Evolutionary conservation across 2,888 invertebrate genomes (phyloP), one percentile per base, ranked within the genome.

Genomic region (Lycaena phlaeas): DNA sequence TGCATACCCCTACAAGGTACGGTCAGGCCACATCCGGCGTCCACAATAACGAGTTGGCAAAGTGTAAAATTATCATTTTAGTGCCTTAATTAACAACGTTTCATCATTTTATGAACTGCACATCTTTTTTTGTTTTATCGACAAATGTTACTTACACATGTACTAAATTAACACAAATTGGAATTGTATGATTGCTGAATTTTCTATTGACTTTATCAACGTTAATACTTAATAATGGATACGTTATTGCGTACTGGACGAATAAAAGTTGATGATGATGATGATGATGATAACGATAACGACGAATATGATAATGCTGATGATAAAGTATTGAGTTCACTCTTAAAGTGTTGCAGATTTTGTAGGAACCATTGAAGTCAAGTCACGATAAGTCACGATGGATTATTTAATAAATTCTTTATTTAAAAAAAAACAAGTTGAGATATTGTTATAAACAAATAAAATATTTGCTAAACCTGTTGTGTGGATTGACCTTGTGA

Each of bases 11-110:
- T 34, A 34, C 34, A 34, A 10, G 34, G 34, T 11, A 22, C 34
- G 30, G 14, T 15, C 22, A 6, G 18, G 22, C 34, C 34, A 34
- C 34, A 22, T 34, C 34, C 34, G 34, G 22, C 22, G 31, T 17
- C 3, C 15, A 17, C 22, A 17, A 12, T 34, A 34, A 34, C 34
- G 34, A 34, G 34, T 18, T 18, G 10, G 34, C 17, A 34, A 34
- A 34, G 18, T 34, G 34, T 34, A 22, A 34, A 34, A 34, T 34
- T 34, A 34, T 34, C 34, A 34, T 34, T 34, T 34, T 18, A 34
- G 34, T 34, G 11, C 34, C 34, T 34, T 34, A 34, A 34, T 34
- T 34, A 34, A n/a, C n/a, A n/a, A 34, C 12, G 34, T 34, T 22
- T 22, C 34, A 34, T 34, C 34, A 12, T 34, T 34, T 7, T 18